phyloP scores from a whole-genome alignment of 2,797 vertebrate species.

The Epinephelus coioides region DNA sequence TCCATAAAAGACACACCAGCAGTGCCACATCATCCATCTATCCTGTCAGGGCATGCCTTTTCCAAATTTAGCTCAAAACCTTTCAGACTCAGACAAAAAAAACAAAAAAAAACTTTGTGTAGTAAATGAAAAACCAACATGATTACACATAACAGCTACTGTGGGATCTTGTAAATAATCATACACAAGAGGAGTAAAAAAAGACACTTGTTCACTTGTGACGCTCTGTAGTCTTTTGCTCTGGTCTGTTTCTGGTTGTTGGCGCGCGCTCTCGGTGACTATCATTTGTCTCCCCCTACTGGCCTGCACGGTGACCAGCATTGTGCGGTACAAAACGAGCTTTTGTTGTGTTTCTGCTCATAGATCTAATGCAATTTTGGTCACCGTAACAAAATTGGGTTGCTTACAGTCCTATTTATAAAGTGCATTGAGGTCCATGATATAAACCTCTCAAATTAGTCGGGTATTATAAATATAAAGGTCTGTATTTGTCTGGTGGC shows the following conservation, averaged over 20 bases:
- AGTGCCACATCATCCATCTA: neutral
- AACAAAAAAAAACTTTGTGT: no score
- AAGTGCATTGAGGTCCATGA: neutral
- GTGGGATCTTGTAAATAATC: neutral
- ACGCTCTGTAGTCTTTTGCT: conserved; percentile 64
- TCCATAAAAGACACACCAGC: neutral
- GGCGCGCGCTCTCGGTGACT: conserved; percentile 43
- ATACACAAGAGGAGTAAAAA: neutral
- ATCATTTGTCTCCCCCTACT: conserved; percentile 71
- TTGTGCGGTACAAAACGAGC: neutral
- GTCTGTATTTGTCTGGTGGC: neutral
- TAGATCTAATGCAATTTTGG: neutral
- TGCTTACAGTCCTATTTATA: neutral
- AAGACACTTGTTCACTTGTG: neutral
- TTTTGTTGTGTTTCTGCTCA: conserved; percentile 5
- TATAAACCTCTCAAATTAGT: rapidly evolving
- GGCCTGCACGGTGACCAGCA: conserved; percentile 18
- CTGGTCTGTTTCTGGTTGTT: conserved; percentile 59
- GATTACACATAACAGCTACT: neutral
- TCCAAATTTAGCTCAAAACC: neutral
- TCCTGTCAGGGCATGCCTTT: neutral
- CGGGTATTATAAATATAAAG: neutral
- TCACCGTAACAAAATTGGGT: neutral
- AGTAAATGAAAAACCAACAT: neutral
- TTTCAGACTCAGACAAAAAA: neutral